These are phyloP conservation scores for Ornithoptera priamus DNA, from an alignment of 2,888 invertebrate genomes.

Conservation along the genomic window DNA sequence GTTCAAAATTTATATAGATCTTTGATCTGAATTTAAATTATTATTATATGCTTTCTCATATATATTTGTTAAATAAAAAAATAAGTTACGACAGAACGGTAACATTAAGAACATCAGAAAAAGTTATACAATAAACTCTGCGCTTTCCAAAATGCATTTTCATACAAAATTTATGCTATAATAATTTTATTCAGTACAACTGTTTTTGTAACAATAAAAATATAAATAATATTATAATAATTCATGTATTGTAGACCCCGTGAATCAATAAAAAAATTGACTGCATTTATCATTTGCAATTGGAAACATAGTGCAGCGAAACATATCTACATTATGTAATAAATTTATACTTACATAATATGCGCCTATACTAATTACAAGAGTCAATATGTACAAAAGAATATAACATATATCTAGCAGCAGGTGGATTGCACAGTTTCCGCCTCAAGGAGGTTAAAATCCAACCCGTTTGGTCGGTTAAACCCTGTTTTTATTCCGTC, in stretches of 20 bases:
- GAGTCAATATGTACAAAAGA: slow-evolving; percentile 45
- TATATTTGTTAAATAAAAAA: too few relatives aligned
- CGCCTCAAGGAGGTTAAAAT: slow-evolving; percentile 92
- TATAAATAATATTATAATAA: background rate
- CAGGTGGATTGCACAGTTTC: slow-evolving; percentile 94
- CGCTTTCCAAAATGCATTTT: slow-evolving; percentile 8
- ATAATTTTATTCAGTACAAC: background rate
- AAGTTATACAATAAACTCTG: background rate
- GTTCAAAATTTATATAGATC: background rate
- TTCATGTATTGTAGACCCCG: background rate
- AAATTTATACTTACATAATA: slow-evolving; percentile 58
- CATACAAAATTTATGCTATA: slow-evolving; percentile 5
- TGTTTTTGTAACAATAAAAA: background rate
- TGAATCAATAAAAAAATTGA: slow-evolving; percentile 12
- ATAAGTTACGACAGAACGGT: too few relatives aligned
- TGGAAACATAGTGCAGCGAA: slow-evolving; percentile 29
- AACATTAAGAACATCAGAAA: too few relatives aligned
- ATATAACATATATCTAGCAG: slow-evolving; percentile 80
- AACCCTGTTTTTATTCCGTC: slow-evolving; percentile 98
- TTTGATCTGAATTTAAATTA: background rate
- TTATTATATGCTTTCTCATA: background rate
- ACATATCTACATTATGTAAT: slow-evolving; percentile 41
- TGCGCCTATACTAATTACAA: slow-evolving; percentile 39
- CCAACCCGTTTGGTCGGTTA: slow-evolving; percentile 88
- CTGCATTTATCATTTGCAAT: slow-evolving; percentile 21